A percentile compares a stretch with the other conserved stretches of the same genome.
phyloP scores from a whole-genome alignment of 2,113 vertebrate species.

The Thamnaconus septentrionalis region DNA sequence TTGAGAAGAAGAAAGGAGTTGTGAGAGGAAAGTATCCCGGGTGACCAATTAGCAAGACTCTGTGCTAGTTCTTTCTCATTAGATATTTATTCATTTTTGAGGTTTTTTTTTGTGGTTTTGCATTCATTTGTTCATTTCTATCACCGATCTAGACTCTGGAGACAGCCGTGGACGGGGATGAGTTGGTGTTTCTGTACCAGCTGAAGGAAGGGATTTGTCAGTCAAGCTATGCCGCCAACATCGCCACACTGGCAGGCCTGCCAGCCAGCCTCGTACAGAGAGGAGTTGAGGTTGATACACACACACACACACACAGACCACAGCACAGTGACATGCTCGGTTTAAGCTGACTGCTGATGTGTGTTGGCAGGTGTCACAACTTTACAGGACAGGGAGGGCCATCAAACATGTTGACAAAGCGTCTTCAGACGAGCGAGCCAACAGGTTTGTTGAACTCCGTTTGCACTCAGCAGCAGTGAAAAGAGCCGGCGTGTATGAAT shows the following conservation, averaged over 20 bases:
- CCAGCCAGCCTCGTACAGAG: constrained; percentile 83
- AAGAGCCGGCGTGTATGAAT: background rate
- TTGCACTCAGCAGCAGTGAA: constrained; percentile 1
- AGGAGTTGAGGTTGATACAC: constrained; percentile 82
- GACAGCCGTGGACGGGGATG: constrained; percentile 88
- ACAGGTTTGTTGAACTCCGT: constrained; percentile 55
- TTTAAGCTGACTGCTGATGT: constrained; percentile 1
- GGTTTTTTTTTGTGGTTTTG: constrained; percentile 11
- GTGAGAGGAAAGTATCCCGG: constrained; percentile 12
- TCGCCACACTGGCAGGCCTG: constrained; percentile 87
- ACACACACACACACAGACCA: constrained; percentile 9
- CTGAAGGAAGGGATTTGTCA: constrained; percentile 86
- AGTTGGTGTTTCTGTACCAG: constrained; percentile 93
- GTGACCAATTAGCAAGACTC: constrained; percentile 4
- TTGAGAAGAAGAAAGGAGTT: constrained; percentile 5
- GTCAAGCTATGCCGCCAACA: constrained; percentile 90
- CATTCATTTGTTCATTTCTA: too few species aligned
- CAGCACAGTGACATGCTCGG: background rate
- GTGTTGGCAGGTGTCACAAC: constrained; percentile 79
- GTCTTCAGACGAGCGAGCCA: constrained; percentile 60
- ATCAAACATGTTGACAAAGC: constrained; percentile 72
- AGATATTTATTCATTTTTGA: constrained; percentile 7
- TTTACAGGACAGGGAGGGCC: constrained; percentile 82
- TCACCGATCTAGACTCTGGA: constrained; percentile 81
- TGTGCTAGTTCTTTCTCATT: constrained; percentile 12